phyloP scores from a whole-genome alignment of 2,888 invertebrate genomes.

The Tetramorium bicarinatum region DNA sequence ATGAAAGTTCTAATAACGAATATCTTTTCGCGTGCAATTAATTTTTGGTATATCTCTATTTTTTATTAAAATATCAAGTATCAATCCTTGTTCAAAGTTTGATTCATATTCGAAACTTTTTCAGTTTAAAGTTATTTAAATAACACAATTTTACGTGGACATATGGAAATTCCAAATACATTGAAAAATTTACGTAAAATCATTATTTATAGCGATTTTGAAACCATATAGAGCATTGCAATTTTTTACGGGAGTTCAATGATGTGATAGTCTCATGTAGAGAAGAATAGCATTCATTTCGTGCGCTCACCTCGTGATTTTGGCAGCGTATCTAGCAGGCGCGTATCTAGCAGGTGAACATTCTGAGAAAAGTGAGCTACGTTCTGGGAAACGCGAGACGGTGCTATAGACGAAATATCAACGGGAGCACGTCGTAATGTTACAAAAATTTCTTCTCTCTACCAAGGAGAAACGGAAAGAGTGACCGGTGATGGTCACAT shows the following conservation, averaged over 20 bases:
- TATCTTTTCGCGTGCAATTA: background rate
- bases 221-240: no score
- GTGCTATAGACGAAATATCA: background rate
- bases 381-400: conserved; percentile 41
- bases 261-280: background rate
- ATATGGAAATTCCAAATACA: background rate
- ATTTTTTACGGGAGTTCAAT: background rate
- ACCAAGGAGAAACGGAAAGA: background rate
- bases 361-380: conserved; percentile 40
- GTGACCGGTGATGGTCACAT: background rate
- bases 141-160: background rate
- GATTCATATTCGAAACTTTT: background rate
- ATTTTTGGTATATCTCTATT: background rate
- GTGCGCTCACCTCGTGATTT: conserved; percentile 9
- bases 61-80: background rate
- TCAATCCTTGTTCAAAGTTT: background rate
- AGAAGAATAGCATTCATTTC: background rate
- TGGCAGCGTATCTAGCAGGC: background rate
- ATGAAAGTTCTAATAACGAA: background rate
- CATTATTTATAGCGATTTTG: background rate
- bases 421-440: background rate
- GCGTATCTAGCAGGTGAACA: background rate
- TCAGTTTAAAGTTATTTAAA: background rate
- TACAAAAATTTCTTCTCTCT: background rate
- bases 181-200: background rate